Evolutionary conservation across 2,113 vertebrate species (phyloP).

Genomic region (Athene noctua): DNA sequence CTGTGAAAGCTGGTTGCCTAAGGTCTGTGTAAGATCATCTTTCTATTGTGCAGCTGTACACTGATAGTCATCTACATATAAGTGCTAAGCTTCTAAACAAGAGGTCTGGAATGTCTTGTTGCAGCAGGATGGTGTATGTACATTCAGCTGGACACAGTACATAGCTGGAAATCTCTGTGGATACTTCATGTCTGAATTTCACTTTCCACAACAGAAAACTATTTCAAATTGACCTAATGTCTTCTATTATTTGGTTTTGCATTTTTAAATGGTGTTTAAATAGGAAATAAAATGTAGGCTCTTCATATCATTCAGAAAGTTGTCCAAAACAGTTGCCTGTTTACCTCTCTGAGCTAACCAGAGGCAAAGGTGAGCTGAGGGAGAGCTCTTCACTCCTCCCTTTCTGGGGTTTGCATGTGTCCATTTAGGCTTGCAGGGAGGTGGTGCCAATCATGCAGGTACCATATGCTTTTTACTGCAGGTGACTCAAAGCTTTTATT

Average conservation of each 20-base stretch:
- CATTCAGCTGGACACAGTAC: background rate
- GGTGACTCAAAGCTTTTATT: background rate
- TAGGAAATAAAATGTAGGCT: background rate
- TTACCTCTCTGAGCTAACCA: background rate
- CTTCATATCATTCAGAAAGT: background rate
- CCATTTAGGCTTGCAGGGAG: background rate
- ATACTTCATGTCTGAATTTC: background rate
- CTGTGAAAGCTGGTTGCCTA: background rate
- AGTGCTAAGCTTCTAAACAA: background rate
- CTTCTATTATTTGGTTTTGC: background rate
- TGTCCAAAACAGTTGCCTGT: background rate
- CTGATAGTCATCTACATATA: background rate
- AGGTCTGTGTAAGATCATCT: background rate
- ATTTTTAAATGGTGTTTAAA: background rate
- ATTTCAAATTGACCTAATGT: background rate
- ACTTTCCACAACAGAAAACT: background rate
- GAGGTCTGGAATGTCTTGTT: background rate
- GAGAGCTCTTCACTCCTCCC: background rate
- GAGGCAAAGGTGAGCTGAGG: background rate
- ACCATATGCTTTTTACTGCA: too few relatives aligned
- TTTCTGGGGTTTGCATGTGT: background rate
- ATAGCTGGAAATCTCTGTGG: background rate
- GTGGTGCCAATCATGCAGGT: rapidly evolving
- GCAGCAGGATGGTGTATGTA: background rate
- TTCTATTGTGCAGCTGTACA: background rate